Evolutionary conservation across 2,797 vertebrate species (phyloP), one percentile per base, ranked within the genome.

Genomic region (Rhincodon typus): DNA sequence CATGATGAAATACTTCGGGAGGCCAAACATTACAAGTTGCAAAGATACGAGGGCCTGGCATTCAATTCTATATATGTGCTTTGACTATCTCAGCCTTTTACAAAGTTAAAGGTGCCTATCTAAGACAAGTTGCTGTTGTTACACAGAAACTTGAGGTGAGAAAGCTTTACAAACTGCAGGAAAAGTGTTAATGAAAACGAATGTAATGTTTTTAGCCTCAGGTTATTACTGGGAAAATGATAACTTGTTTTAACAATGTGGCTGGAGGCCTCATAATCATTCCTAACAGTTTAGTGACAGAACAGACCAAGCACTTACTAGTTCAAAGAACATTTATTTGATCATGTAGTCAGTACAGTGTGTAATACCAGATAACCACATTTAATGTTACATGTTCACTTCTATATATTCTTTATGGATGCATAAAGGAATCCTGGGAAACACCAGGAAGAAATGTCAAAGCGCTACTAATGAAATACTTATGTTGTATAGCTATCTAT

Each of bases 391-490:
- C 66, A 69, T 12, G n/a, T 94, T 94, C 90, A 25, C 34, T 12
- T 19, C 46, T 50, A 50, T 50, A 50, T 50, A 50, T 50, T 66
- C 25, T 38, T 21, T 42, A n/a, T 94, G 62, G 21, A 19, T n/a
- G 17, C 1, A 6, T 42, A 67, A 66, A 94, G 38, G 23, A 4
- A 69, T 94, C 57, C 62, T 69, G 66, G 7, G 8, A 69, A n/a
- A 15, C 23, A 94, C 27, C 38, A 46, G 42, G 38, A 42, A 91
- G 19, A 91, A 62, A 34, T 34, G 88, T 91, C 27, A 66, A 46
- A 91, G n/a, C 69, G 90, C 12, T 38, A 94, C 38, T 69, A 42
- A 94, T 69, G 38, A 67, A 94, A 94, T 94, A 94, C 42, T 94
- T 94, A 30, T 42, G 90, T 42, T 67, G 5, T 10, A 8, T 21